Percentiles rank a stretch among this genome's conserved stretches.
phyloP scores from a whole-genome alignment of 2,113 vertebrate genomes.

The Gopherus evgoodei region DNA sequence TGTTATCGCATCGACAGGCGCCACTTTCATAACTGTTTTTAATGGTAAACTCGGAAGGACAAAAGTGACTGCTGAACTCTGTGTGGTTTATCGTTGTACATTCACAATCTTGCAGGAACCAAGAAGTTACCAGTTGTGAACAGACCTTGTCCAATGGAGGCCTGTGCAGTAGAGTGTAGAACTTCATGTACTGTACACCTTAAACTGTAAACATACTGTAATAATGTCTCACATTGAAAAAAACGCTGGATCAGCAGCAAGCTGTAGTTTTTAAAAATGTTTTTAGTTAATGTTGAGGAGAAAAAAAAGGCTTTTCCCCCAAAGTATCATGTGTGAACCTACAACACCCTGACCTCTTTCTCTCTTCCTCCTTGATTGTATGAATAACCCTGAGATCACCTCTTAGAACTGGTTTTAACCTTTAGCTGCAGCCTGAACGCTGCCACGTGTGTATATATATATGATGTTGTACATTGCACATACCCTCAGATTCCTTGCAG shows the following conservation, averaged over 20 bases:
- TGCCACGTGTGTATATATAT: conserved; percentile 99
- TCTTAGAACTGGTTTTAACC: conserved; percentile 99
- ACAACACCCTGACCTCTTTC: conserved; percentile 99
- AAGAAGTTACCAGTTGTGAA: conserved; percentile 89
- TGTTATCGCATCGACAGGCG: conserved; percentile 84
- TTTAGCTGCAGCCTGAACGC: conserved; percentile 92
- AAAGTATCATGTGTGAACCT: conserved; percentile 99
- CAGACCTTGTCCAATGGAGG: conserved; percentile 91
- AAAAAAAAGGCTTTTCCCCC: conserved; percentile 98
- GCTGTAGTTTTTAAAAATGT: conserved; percentile 98
- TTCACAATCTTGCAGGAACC: conserved; percentile 90
- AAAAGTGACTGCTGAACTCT: conserved; percentile 91
- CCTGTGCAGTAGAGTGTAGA: conserved; percentile 99
- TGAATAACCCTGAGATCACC: conserved; percentile 99
- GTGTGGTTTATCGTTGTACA: conserved; percentile 93
- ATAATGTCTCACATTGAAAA: conserved; percentile 95
- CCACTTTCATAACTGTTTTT: conserved; percentile 87
- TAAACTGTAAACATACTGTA: conserved; percentile 97
- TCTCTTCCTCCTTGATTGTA: conserved; percentile 99
- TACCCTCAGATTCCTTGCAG: conserved; percentile 86
- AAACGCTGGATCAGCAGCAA: conserved; percentile 94
- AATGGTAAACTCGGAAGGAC: conserved; percentile 86
- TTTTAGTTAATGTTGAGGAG: conserved; percentile 96
- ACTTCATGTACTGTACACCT: conserved; percentile 96
- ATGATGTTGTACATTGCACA: conserved; percentile 99